Evolutionary conservation across 2,888 invertebrate genomes (phyloP).

Genomic region (Andrena fulva): DNA sequence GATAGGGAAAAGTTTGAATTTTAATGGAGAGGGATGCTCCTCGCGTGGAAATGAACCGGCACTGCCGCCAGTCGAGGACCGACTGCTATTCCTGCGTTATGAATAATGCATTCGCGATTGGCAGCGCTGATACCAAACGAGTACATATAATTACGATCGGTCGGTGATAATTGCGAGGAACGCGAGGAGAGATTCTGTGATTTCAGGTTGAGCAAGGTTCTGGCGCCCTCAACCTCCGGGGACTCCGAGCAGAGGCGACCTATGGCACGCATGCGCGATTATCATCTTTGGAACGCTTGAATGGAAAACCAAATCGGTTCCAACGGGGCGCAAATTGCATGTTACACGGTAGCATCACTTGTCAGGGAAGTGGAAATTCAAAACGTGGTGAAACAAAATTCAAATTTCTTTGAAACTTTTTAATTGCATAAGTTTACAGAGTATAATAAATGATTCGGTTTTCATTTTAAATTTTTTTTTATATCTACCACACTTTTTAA

Average conservation of each 20-base stretch:
- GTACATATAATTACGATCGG: constrained; percentile 71
- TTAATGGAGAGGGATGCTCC: constrained; percentile 31
- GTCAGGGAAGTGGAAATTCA: background rate
- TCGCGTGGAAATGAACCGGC: constrained; percentile 34
- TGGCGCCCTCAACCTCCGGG: constrained; percentile 19
- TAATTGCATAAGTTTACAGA: no score
- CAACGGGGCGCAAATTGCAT: constrained; percentile 32
- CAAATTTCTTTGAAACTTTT: no score
- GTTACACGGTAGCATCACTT: constrained; percentile 24
- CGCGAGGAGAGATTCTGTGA: constrained; percentile 57
- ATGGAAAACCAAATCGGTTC: constrained; percentile 32
- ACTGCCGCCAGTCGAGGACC: constrained; percentile 37
- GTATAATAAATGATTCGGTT: no score
- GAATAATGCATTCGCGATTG: constrained; percentile 82
- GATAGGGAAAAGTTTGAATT: constrained; percentile 37
- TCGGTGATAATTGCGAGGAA: constrained; percentile 73
- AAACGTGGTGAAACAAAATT: no score
- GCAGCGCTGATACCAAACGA: constrained; percentile 74
- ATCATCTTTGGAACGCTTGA: constrained; percentile 30
- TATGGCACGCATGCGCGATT: constrained; percentile 33
- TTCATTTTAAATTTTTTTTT: no score
- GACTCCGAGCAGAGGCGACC: constrained; percentile 10
- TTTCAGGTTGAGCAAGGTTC: constrained; percentile 47
- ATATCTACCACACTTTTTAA: no score
- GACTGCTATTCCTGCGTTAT: constrained; percentile 75